Evolutionary conservation across 1,140 invertebrate species (phyloP).

Genomic region (Calephelis nemesis): DNA sequence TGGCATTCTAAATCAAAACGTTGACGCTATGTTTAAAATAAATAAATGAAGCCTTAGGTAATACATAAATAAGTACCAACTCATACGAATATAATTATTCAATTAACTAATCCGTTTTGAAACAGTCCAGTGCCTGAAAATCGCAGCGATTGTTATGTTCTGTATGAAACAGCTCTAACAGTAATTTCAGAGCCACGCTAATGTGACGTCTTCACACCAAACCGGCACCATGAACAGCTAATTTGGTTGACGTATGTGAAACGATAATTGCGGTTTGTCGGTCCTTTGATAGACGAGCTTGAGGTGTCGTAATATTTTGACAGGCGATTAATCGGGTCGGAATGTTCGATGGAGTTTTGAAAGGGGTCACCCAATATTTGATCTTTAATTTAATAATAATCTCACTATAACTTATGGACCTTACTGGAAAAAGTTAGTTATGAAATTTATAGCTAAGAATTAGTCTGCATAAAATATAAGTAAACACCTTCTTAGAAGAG

Average conservation of each 20-base stretch:
- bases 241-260: slow-evolving; percentile 55
- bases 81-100: too few species aligned
- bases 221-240: slow-evolving; percentile 47
- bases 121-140: neutral
- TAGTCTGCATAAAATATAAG: too few species aligned
- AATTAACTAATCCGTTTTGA: too few species aligned
- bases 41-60: too few species aligned
- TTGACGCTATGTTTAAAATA: too few species aligned
- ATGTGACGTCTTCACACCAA: slow-evolving; percentile 34
- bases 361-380: slow-evolving; percentile 19
- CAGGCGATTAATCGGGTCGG: slow-evolving; percentile 31
- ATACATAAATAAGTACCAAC: too few species aligned
- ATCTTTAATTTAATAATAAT: neutral
- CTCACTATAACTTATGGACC: neutral
- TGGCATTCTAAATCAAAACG: too few species aligned
- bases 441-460: too few species aligned
- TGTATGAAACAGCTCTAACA: slow-evolving; percentile 3
- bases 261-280: slow-evolving; percentile 47
- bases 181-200: slow-evolving; percentile 23
- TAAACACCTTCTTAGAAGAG: too few species aligned
- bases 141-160: neutral
- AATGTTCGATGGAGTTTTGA: slow-evolving; percentile 31
- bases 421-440: neutral
- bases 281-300: slow-evolving; percentile 39
- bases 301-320: slow-evolving; percentile 34